Evolutionary conservation across 2,113 vertebrate genomes (phyloP), one percentile per base, ranked within the genome.

Genomic region (Etheostoma spectabile): DNA sequence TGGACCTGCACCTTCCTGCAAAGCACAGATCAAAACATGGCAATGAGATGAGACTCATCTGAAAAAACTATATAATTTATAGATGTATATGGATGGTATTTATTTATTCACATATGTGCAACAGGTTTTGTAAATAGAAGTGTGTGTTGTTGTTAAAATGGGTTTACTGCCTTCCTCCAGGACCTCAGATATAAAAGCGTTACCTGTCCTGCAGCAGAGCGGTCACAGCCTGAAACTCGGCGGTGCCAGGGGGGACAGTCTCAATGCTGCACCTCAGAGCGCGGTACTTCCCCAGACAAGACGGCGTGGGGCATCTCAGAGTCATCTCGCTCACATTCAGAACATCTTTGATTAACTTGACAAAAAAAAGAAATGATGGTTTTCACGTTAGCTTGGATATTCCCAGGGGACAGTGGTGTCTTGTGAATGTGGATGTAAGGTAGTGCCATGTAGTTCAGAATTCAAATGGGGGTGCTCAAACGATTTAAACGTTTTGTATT

Each of bases 241-340:
- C 66, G 73, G 91, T 92, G 18, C 70, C 53, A 5, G 87, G 42
- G 35, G 95, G 76, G 75, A 97, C 79, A 0, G 66, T 49, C 67
- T 98, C 95, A 45, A 96, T 91, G 88, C 95, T 95, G 93, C 97
- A 98, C 71, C 95, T 94, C 84, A 98, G 93, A 61, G 96, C 95
- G 33, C 79, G 93, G 87, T 96, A 97, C 90, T 97, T 97, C 53
- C 96, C 96, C 91, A 97, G 60, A 70, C 90, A 94, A 45, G 95
- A 93, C 2, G 93, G 92, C 1, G 38, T 80, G 5, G 93, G 81
- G 85, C 86, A 92, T 38, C 90, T 90, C 51, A 94, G 81, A 30
- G 93, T 96, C 70, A 92, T 93, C 94, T 98, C 97, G 56, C 74
- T 94, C 83, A 96, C 91, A 62, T 94, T 96, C 89, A 97, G 75